phyloP scores from a whole-genome alignment of 1,140 invertebrate species.

The Dendroctonus ponderosae region DNA sequence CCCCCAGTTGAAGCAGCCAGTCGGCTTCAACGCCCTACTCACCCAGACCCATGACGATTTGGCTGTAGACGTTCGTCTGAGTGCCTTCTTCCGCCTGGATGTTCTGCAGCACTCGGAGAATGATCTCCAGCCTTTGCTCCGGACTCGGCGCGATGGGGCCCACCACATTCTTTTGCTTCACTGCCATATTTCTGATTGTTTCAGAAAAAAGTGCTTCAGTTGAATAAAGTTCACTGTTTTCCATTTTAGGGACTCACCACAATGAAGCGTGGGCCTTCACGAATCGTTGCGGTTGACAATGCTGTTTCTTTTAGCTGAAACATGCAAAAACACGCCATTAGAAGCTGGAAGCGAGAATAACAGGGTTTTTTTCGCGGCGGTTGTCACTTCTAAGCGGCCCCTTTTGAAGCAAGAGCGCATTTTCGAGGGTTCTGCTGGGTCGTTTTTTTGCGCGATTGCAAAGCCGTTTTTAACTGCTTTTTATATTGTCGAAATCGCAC shows the following conservation, averaged over 20 bases:
- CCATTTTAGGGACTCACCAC: not conserved
- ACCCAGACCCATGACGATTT: conserved; percentile 40
- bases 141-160: conserved; percentile 37
- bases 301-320: no score
- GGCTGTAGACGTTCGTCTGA: conserved; percentile 38
- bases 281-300: not conserved
- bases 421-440: no score
- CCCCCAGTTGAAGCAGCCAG: no score
- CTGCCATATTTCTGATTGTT: conserved; percentile 42
- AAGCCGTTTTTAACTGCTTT: no score
- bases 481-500: no score
- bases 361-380: no score
- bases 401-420: no score
- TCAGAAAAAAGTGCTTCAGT: not conserved
- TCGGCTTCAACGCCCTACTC: not conserved
- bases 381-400: no score
- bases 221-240: not conserved
- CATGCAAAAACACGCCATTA: no score
- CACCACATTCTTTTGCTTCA: conserved; percentile 47
- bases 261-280: not conserved
- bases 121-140: conserved; percentile 38
- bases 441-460: no score
- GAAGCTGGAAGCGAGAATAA: no score
- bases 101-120: conserved; percentile 42
- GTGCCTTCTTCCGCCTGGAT: conserved; percentile 35